Percentiles rank a stretch among this genome's conserved stretches.
Evolutionary conservation across 2,888 invertebrate species (phyloP).

Genomic region (Lasioglossum oenotherae): DNA sequence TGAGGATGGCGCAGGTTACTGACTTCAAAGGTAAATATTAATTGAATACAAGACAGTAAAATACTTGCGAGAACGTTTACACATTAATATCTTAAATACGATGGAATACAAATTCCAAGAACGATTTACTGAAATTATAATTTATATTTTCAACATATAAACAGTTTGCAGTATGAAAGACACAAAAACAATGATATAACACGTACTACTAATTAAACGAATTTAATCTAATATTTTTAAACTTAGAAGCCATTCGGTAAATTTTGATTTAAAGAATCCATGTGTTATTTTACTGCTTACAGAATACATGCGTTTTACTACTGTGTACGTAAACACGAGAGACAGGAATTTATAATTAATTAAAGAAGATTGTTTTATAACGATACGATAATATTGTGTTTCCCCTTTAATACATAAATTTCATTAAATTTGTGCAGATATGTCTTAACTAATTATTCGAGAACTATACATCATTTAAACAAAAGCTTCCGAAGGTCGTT

Average conservation of each 20-base stretch:
- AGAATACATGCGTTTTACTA: background rate
- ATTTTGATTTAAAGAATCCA: background rate
- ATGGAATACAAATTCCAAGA: background rate
- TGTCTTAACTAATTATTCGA: background rate
- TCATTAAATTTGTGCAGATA: background rate
- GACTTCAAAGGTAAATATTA: constrained; percentile 1
- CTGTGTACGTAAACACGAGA: background rate
- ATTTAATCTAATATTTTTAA: background rate
- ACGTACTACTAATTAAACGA: background rate
- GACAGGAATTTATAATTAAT: background rate
- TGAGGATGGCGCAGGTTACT: background rate
- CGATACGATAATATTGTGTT: background rate
- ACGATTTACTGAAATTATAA: background rate
- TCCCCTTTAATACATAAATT: background rate
- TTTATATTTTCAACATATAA: too few relatives aligned
- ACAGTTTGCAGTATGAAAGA: background rate
- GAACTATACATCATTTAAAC: background rate
- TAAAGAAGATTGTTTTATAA: background rate
- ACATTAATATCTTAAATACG: background rate
- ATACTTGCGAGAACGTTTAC: background rate
- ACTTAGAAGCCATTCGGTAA: background rate
- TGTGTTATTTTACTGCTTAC: background rate
- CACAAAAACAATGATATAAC: background rate
- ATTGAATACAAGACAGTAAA: background rate
- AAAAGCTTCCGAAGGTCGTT: background rate